A percentile compares a stretch with the other conserved stretches of the same genome.
Evolutionary conservation across 2,797 vertebrate species (phyloP).

Genomic region (Mionectes olivaceus): DNA sequence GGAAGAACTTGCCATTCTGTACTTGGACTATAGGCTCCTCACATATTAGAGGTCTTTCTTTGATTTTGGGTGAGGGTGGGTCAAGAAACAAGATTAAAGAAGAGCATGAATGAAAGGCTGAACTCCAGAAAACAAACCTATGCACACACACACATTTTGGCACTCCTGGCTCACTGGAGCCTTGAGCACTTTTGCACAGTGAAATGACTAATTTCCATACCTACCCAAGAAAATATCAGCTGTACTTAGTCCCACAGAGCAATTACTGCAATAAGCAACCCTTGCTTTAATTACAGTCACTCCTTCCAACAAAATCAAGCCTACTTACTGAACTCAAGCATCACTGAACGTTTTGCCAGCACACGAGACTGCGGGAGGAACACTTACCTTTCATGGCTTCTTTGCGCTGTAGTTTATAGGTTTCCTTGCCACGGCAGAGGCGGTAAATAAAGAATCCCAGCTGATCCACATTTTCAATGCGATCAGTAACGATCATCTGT

Average conservation of each 20-base stretch:
- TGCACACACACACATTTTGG: background rate
- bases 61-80: too few species aligned
- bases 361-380: background rate
- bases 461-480: slow-evolving; percentile 89
- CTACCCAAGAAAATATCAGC: background rate
- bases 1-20: background rate
- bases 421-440: slow-evolving; percentile 91
- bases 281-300: background rate
- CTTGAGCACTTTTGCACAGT: background rate
- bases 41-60: background rate
- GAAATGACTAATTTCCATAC: background rate
- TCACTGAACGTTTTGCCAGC: background rate
- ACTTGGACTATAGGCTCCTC: background rate
- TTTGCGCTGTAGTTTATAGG: slow-evolving; percentile 91
- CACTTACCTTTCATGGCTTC: slow-evolving; percentile 80
- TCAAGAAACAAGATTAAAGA: background rate
- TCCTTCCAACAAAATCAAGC: background rate
- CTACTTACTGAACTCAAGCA: background rate
- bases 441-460: slow-evolving; percentile 92
- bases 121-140: background rate
- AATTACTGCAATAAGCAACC: background rate
- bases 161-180: background rate
- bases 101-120: background rate
- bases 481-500: slow-evolving; percentile 96
- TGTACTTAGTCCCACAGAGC: background rate